phyloP scores from a whole-genome alignment of 2,113 vertebrate genomes.

The Euleptes europaea region DNA sequence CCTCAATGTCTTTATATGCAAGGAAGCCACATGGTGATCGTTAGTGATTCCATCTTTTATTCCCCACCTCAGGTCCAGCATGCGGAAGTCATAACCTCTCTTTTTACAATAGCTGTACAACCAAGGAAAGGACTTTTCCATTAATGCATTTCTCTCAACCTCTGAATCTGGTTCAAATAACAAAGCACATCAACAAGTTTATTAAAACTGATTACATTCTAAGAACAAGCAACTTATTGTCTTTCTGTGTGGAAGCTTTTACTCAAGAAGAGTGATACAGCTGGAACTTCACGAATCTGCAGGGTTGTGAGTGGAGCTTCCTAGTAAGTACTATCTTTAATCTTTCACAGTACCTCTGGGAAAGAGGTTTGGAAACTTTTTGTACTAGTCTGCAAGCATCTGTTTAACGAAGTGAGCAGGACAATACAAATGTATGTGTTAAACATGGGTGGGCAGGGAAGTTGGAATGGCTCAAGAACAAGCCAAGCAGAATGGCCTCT shows the following conservation, averaged over 20 bases:
- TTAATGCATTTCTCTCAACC: slow-evolving; percentile 64
- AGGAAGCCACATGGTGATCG: slow-evolving; percentile 37
- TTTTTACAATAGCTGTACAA: slow-evolving; percentile 67
- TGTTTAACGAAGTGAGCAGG: not conserved
- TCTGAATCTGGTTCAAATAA: slow-evolving; percentile 63
- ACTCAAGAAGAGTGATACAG: not conserved
- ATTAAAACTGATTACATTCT: not conserved
- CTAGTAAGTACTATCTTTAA: not conserved
- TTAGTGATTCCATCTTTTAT: slow-evolving; percentile 60
- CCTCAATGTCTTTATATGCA: slow-evolving; percentile 61
- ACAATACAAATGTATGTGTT: not conserved
- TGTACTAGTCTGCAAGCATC: not conserved
- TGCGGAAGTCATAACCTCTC: slow-evolving; percentile 67
- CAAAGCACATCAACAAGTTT: not conserved
- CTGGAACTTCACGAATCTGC: not conserved
- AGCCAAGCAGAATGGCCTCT: no score
- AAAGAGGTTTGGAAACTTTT: not conserved
- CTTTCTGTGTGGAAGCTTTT: no score
- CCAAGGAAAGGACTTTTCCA: slow-evolving; percentile 65
- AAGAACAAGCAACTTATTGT: no score
- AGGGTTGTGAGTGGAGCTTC: no score
- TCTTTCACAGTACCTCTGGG: not conserved
- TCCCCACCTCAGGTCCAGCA: slow-evolving; percentile 67
- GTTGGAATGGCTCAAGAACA: no score
- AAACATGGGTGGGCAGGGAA: no score